Evolutionary conservation across 2,797 vertebrate genomes (phyloP), one percentile per base, ranked within the genome.

Genomic region (Dromococcyx pavoninus): DNA sequence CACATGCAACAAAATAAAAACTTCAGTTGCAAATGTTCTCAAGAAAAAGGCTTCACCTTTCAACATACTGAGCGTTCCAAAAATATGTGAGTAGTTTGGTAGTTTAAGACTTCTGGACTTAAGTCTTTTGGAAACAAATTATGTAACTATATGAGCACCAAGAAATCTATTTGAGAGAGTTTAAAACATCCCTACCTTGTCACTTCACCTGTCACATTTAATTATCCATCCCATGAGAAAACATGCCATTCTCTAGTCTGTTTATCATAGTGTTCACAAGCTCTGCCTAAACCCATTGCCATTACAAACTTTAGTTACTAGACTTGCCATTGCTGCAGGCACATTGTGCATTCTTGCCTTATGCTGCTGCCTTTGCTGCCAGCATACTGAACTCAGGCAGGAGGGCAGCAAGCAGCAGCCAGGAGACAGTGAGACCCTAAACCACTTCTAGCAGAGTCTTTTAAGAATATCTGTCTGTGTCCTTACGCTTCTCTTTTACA

Each of bases 301-400:
- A 4, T 16, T 11, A 18, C 17, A 9, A 46, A 17, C 9, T 11
- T 37, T 9, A 3, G 24, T 30, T 30, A 15, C 39, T 2, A 30
- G 27, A 22, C 12, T 58, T 51, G 11, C 19, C 13, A 9, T n/a
- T 9, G 16, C 5, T 0, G 7, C 23, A 23, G 83, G 35, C 18
- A n/a, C 27, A 13, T 21, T 6, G 0, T 18, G 24, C n/a, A 22
- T 1, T 1, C 37, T 43, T 37, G n/a, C 32, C 33, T 64, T 53
- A 19, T 2, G 18, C 35, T 51, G 32, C 78, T 50, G 62, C 27
- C 32, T 37, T 37, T 25, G 32, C 51, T 54, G 19, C 16, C 1
- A 3, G 13, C 18, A 13, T 43, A 41, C n/a, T 10, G 22, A 81
- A 7, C 24, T 30, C 22, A 8, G 44, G 53, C 70, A 65, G 57